phyloP scores from a whole-genome alignment of 53 echinoderm and acorn worm species.

The Paelopatides confundens region DNA sequence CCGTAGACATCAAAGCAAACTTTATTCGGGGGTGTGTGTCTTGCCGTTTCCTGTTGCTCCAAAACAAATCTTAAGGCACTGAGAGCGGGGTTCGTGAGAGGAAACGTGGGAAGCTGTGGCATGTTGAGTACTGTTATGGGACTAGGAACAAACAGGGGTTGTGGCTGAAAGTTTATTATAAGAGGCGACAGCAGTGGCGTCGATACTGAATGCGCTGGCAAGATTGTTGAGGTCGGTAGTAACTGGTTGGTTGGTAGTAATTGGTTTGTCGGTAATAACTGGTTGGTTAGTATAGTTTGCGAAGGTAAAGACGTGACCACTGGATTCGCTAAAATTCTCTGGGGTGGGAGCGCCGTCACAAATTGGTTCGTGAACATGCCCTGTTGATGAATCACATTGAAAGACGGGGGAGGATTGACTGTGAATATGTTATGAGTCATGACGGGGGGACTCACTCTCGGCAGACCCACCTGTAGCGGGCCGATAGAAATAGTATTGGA shows the following conservation, averaged over 20 bases:
- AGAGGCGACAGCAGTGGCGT: not conserved
- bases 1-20: slow-evolving; percentile 49
- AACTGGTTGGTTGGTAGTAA: not conserved
- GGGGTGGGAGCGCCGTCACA: not conserved
- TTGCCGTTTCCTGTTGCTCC: slow-evolving; percentile 3
- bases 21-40: not conserved
- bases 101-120: not conserved
- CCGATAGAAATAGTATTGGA: not conserved
- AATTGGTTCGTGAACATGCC: not conserved
- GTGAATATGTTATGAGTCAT: not conserved
- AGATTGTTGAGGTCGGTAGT: not conserved
- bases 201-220: not conserved
- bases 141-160: not conserved
- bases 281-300: not conserved
- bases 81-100: slow-evolving; percentile 16
- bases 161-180: not conserved
- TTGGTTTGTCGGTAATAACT: not conserved
- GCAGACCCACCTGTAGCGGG: not conserved
- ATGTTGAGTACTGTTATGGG: slow-evolving; percentile 37
- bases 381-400: not conserved
- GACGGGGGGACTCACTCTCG: not conserved
- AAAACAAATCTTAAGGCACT: slow-evolving; percentile 16
- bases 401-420: not conserved
- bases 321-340: not conserved
- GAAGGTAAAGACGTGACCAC: not conserved